These are phyloP conservation scores for Pachyseris speciosa DNA, from an alignment of 64 coral and sea anemone species.

Conservation along the genomic window DNA sequence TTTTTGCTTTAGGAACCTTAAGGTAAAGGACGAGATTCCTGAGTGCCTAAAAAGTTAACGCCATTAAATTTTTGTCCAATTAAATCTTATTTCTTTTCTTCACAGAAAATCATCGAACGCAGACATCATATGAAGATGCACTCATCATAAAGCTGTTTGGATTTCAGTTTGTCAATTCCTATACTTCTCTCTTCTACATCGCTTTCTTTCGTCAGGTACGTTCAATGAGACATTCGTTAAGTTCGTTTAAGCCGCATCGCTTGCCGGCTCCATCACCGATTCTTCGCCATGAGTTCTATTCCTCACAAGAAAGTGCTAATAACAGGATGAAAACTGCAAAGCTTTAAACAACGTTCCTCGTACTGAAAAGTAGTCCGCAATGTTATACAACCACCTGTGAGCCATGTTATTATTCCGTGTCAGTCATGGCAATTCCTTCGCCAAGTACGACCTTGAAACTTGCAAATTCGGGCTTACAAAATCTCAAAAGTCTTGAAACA, in stretches of 20 bases:
- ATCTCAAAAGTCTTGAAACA: too few species aligned
- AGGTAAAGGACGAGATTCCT: background rate
- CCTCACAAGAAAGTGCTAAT: too few species aligned
- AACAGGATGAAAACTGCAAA: too few species aligned
- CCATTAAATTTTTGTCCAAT: background rate
- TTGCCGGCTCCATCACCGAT: too few species aligned
- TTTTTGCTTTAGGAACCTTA: background rate
- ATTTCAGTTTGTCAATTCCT: conserved; percentile 98
- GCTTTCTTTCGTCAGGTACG: conserved; percentile 93
- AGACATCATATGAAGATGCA: conserved; percentile 93
- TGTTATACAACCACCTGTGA: too few species aligned
- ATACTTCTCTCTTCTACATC: conserved; percentile 98
- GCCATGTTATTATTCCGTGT: too few species aligned
- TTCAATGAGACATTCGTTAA: background rate
- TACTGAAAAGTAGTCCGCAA: too few species aligned
- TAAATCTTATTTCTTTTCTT: conserved; percentile 6
- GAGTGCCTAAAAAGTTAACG: background rate
- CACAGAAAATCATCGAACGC: conserved; percentile 90
- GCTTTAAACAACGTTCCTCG: too few species aligned
- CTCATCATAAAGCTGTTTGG: conserved; percentile 95
- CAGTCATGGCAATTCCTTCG: too few species aligned
- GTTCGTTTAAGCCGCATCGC: background rate
- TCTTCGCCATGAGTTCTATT: too few species aligned
- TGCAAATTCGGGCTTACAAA: too few species aligned
- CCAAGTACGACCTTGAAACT: too few species aligned